Evolutionary conservation across 2,797 vertebrate species (phyloP).

Genomic region (Lutjanus campechanus): DNA sequence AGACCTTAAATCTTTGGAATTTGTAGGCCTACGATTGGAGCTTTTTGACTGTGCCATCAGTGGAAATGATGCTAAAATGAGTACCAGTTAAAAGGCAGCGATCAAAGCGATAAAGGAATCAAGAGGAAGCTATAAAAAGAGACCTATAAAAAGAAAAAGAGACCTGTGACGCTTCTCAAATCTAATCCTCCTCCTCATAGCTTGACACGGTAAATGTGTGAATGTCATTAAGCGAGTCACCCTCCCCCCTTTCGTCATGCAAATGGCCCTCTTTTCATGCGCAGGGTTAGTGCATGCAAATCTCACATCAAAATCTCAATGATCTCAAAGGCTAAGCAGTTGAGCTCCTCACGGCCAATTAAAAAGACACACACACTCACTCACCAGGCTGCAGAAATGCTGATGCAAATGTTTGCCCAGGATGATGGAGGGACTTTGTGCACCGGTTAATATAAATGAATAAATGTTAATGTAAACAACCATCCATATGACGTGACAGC

Average conservation of each 20-base stretch:
- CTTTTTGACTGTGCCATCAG: constrained; percentile 25
- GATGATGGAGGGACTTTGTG: constrained; percentile 38
- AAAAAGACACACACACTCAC: constrained; percentile 46
- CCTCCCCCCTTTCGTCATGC: constrained; percentile 45
- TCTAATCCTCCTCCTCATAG: constrained; percentile 54
- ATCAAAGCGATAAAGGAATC: constrained; percentile 64
- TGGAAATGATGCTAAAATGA: constrained; percentile 44
- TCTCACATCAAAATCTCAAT: constrained; percentile 60
- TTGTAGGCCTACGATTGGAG: background rate
- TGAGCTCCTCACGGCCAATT: constrained; percentile 60
- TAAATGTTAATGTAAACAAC: constrained; percentile 52
- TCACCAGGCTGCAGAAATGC: constrained; percentile 40
- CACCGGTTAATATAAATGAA: constrained; percentile 54
- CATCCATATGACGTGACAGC: constrained; percentile 35
- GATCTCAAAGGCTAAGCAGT: constrained; percentile 55
- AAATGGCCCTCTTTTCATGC: constrained; percentile 57
- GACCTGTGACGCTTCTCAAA: constrained; percentile 44
- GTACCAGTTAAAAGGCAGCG: constrained; percentile 30
- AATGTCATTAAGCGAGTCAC: constrained; percentile 56
- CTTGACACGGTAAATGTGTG: constrained; percentile 46
- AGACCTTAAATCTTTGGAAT: constrained; percentile 17
- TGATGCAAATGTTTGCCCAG: constrained; percentile 61
- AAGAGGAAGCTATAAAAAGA: constrained; percentile 62
- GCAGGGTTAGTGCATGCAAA: constrained; percentile 51
- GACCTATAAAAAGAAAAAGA: constrained; percentile 60